Evolutionary conservation across 1,140 invertebrate genomes (phyloP).

Genomic region (Cydia amplana): DNA sequence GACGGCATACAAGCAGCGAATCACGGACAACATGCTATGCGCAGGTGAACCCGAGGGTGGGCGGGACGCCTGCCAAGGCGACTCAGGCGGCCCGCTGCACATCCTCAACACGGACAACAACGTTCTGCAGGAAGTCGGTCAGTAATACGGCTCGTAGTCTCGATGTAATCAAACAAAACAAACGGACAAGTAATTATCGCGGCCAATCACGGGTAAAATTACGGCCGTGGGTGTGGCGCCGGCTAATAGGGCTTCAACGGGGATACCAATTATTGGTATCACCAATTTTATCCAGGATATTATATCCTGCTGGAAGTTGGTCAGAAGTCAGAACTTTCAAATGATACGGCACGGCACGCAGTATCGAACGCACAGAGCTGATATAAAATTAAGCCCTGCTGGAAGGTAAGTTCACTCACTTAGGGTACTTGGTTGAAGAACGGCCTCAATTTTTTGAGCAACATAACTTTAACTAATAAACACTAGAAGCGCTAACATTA

Average conservation of each 20-base stretch:
- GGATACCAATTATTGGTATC: too few species aligned
- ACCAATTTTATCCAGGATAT: too few species aligned
- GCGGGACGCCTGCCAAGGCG: constrained; percentile 82
- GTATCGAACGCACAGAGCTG: too few species aligned
- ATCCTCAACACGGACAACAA: constrained; percentile 56
- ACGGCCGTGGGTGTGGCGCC: neutral
- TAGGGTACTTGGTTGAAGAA: too few species aligned
- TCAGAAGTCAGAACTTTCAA: neutral
- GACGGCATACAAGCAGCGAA: constrained; percentile 84
- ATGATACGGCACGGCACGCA: too few species aligned
- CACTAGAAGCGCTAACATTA: constrained; percentile 11
- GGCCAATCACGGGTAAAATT: neutral
- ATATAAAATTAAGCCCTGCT: too few species aligned
- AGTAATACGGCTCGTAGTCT: constrained; percentile 37
- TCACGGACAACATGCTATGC: constrained; percentile 93
- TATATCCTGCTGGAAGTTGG: neutral
- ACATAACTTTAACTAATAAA: too few species aligned
- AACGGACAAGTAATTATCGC: neutral
- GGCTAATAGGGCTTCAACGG: neutral
- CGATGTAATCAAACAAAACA: neutral
- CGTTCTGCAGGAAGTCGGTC: constrained; percentile 67
- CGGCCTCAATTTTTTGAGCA: too few species aligned
- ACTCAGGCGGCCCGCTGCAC: constrained; percentile 75
- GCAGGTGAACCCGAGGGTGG: constrained; percentile 87
- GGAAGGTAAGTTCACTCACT: too few species aligned